phyloP scores from a whole-genome alignment of 2,888 invertebrate genomes.

The Amiota mariae region DNA sequence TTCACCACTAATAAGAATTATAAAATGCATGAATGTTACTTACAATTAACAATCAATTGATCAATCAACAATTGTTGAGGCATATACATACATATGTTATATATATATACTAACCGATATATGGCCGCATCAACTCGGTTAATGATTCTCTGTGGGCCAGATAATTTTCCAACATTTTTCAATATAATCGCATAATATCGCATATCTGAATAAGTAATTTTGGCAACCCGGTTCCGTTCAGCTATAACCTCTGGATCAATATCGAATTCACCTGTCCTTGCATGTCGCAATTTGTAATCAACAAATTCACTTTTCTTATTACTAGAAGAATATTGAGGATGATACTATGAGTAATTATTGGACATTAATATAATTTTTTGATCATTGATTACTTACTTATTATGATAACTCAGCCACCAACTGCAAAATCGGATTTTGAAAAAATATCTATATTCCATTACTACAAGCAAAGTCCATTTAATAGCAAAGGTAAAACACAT shows the following conservation, averaged over 20 bases:
- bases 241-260: constrained; percentile 40
- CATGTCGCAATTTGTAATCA: not conserved
- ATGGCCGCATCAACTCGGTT: constrained; percentile 47
- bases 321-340: too few species aligned
- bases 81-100: too few species aligned
- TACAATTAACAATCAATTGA: constrained; percentile 45
- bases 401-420: too few species aligned
- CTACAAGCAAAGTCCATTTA: too few species aligned
- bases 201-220: constrained; percentile 26
- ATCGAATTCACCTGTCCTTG: not conserved
- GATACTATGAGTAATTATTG: too few species aligned
- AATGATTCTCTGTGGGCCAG: constrained; percentile 23
- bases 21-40: constrained; percentile 11
- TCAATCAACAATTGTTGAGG: too few species aligned
- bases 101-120: too few species aligned
- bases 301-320: not conserved
- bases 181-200: constrained; percentile 33
- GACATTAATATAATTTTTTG: too few species aligned
- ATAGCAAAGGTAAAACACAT: too few species aligned
- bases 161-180: constrained; percentile 40
- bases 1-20: constrained; percentile 46
- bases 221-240: constrained; percentile 39
- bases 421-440: too few species aligned
- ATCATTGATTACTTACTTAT: too few species aligned
- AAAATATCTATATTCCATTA: too few species aligned